Base-by-base conservation (phyloP, 2,888 invertebrate genomes). In the Pegoplata infirma region DNA sequence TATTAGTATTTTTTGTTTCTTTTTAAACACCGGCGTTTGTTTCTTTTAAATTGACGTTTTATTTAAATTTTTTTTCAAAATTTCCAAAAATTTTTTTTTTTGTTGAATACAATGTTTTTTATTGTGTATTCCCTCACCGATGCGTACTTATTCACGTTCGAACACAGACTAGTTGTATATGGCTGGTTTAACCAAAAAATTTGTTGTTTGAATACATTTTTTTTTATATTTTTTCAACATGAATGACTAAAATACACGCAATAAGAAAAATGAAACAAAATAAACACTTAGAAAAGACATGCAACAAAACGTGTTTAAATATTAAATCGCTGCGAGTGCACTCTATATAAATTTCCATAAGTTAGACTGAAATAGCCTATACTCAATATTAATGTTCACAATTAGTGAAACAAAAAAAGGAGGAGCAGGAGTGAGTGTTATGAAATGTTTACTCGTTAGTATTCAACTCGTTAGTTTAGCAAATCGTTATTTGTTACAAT, bases 91-190 rank as follows among this genome's bases (percentile, higher is more conserved):
- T 25, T 46, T 23, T 8, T 49, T 44, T 14, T 67, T 51, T 71
- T 23, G 3, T 32, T 14, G 19, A 66, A 55, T 47, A 53, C 55
- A 46, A 53, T 44, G 40, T 56, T 44, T 25, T 17, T 12, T 59
- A 61, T 58, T 64, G n/a, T 44, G 14, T 44, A 16, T 56, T 44
- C 61, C n/a, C n/a, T n/a, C 69, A 81, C 82, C 85, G 87, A 87
- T 86, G 87, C 86, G 87, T 83, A 86, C 86, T 85, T 84, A 86
- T 84, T 86, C 89, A 86, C 89, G 89, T 88, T 88, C 86, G 84
- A 88, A 84, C 85, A 86, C 87, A 86, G 86, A 89, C 89, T 89
- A 85, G 87, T 86, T 84, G 84, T 80, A 79, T 81, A 80, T 81
- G 73, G 36, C 56, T 53, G 40, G 64, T 72, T 68, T 71, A 68